phyloP scores from a whole-genome alignment of 2,113 vertebrate genomes.

The Pollachius pollachius region DNA sequence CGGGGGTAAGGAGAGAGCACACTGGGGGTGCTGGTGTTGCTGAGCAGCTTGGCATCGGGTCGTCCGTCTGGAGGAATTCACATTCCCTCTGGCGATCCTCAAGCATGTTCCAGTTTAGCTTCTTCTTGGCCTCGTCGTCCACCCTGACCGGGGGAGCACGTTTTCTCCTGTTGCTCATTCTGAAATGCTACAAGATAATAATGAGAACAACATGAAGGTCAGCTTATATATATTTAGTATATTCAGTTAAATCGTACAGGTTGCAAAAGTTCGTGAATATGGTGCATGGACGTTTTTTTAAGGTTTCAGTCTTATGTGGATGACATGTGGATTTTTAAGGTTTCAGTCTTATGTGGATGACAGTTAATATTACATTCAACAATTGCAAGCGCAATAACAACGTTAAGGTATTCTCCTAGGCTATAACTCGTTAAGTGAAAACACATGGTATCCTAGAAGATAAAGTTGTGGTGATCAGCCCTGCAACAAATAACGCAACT shows the following conservation, averaged over 20 bases:
- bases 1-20: conserved; percentile 1
- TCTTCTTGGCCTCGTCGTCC: conserved; percentile 84
- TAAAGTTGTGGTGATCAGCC: no score
- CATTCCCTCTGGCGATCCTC: conserved; percentile 80
- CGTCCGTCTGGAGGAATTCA: conserved; percentile 52
- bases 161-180: conserved; percentile 91
- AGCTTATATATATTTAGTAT: background rate
- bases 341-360: no score
- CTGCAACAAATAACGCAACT: no score
- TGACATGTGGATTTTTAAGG: no score
- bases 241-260: background rate
- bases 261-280: background rate
- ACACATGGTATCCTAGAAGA: no score
- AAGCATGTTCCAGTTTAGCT: conserved; percentile 90
- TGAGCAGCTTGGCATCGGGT: conserved; percentile 55
- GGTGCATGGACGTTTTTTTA: background rate
- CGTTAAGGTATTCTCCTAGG: no score
- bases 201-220: background rate
- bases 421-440: no score
- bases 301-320: no score
- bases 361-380: no score
- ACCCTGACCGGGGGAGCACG: conserved; percentile 82
- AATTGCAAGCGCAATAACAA: no score
- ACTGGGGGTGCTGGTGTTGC: background rate
- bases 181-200: conserved; percentile 26